Base-by-base conservation (phyloP, 2,888 invertebrate genomes). In the Myopa testacea region DNA sequence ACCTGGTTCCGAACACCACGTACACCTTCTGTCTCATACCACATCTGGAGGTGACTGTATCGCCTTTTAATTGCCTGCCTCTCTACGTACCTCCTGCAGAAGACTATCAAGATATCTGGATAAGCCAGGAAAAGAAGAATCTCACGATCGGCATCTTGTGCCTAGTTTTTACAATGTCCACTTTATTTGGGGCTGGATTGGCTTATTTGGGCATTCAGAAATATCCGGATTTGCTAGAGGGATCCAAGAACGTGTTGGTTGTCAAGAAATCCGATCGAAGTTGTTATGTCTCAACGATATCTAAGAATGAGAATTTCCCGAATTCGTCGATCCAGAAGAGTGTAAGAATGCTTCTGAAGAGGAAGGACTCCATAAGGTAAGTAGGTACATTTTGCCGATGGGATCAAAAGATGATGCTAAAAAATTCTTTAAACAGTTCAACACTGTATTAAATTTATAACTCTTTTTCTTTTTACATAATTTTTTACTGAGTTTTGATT, bases 21-120 rank as follows among this genome's bases (percentile, higher is more conserved):
- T 88, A 88, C 19, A 87, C 87, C 1, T 88, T 88, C 67, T 88
- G 88, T 65, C 80, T 87, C 79, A 79, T 87, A 45, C 81, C 83
- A 0, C 40, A 73, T 14, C 74, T 81, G 0, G 77, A 78, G 3
- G 58, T 77, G 8, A 82, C 81, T 0, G 82, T 88, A 50, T 84
- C 88, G 4, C 88, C 88, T 0, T 84, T 88, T 50, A 84, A 84
- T 62, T 88, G 88, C 62, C 82, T 86, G 77, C 88, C 88, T 0
- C 75, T 88, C 10, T 75, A 87, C 81, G 84, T 88, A 4, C 87
- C 87, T 0, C 0, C 34, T 0, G 50, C 26, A 0, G 10, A 4
- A 0, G 14, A 16, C 4, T 77, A 81, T 0, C 80, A 82, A 5
- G 81, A 81, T 0, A 55, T 81, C 38, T 85, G 84, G 84, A 84